Evolutionary conservation across 1,140 invertebrate genomes (phyloP).

Genomic region (Cotesia vestalis): DNA sequence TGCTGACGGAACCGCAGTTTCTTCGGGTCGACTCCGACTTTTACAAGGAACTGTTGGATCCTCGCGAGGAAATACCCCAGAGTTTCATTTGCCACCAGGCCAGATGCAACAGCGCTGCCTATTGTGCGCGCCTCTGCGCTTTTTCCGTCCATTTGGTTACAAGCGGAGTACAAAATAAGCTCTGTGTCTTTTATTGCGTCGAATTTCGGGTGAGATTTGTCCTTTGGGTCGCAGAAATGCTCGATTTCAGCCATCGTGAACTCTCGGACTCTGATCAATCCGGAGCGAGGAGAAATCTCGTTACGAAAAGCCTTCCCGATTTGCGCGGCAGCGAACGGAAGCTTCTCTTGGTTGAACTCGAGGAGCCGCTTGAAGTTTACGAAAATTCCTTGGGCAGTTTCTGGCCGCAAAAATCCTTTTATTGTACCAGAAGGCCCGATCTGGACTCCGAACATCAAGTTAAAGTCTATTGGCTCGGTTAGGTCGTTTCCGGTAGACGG

Average conservation of each 20-base stretch:
- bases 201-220: constrained; percentile 95
- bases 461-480: constrained; percentile 95
- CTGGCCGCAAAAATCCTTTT: constrained; percentile 94
- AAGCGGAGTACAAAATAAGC: constrained; percentile 90
- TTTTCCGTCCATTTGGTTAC: constrained; percentile 95
- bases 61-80: constrained; percentile 98
- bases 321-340: constrained; percentile 98
- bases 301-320: constrained; percentile 98
- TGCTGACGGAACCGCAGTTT: constrained; percentile 96
- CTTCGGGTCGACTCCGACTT: constrained; percentile 86
- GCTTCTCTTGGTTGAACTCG: constrained; percentile 95
- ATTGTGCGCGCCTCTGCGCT: constrained; percentile 76
- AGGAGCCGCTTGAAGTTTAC: constrained; percentile 97
- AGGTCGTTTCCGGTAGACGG: constrained; percentile 94
- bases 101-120: constrained; percentile 78
- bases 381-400: constrained; percentile 99
- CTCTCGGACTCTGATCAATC: constrained; percentile 93
- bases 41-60: constrained; percentile 89
- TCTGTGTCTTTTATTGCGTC: constrained; percentile 75
- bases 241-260: constrained; percentile 99
- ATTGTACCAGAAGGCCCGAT: constrained; percentile 95
- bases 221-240: constrained; percentile 94
- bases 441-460: constrained; percentile 97
- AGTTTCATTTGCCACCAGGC: constrained; percentile 95
- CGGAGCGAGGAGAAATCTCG: constrained; percentile 98